A percentile compares a stretch with the other conserved stretches of the same genome.
phyloP scores from a whole-genome alignment of 2,113 vertebrate species.

The Serinus canaria region DNA sequence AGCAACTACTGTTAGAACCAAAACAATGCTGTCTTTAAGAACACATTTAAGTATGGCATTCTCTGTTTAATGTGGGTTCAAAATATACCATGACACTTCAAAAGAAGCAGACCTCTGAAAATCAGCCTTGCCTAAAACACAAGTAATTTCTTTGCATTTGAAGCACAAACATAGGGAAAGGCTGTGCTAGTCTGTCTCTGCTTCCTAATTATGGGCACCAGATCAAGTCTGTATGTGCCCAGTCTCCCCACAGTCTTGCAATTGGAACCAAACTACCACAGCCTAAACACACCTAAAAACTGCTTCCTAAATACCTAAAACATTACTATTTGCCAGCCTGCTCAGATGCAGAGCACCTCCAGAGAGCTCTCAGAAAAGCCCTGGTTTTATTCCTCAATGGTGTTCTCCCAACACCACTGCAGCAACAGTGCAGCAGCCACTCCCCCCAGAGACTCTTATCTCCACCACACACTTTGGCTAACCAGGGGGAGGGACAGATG shows the following conservation, averaged over 20 bases:
- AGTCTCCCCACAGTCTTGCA: background rate
- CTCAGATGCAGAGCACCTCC: background rate
- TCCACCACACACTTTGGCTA: background rate
- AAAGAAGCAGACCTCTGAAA: background rate
- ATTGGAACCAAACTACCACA: background rate
- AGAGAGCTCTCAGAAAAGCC: background rate
- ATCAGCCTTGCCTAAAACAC: background rate
- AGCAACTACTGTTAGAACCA: background rate
- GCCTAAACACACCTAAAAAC: background rate
- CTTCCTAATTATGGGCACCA: background rate
- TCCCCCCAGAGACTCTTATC: background rate
- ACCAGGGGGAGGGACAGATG: background rate
- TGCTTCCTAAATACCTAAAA: background rate
- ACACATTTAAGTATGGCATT: background rate
- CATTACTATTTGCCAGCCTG: background rate
- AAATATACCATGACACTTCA: background rate
- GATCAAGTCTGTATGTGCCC: background rate
- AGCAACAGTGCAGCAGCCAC: background rate
- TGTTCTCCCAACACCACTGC: background rate
- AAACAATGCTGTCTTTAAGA: background rate
- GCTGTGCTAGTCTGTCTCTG: background rate
- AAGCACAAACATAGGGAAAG: background rate
- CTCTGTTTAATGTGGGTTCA: background rate
- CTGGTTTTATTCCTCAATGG: background rate
- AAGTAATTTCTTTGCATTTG: background rate